Percentiles rank a stretch among this genome's conserved stretches.
These are phyloP conservation scores for Macrosteles quadrilineatus DNA, from an alignment of 1,140 invertebrate genomes.

Conservation along the genomic window DNA sequence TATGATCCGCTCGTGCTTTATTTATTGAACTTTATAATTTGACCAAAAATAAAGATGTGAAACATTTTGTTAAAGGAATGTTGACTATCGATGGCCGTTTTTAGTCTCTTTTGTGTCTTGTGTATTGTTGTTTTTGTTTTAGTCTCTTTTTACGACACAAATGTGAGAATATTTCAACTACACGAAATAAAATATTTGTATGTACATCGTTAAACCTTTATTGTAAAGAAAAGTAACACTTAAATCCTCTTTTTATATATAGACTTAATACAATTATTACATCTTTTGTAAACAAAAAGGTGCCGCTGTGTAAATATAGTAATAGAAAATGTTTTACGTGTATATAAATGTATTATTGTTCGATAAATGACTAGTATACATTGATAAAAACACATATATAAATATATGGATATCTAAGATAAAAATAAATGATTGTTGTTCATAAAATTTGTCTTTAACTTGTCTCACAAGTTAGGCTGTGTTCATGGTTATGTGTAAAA, in stretches of 20 bases:
- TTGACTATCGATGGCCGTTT: neutral
- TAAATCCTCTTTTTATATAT: constrained; percentile 22
- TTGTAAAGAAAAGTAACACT: neutral
- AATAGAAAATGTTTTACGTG: too few species aligned
- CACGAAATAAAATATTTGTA: neutral
- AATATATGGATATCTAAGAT: constrained; percentile 1
- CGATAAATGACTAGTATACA: neutral
- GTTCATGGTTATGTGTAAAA: constrained; percentile 19
- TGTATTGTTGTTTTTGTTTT: constrained; percentile 29
- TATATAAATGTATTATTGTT: neutral
- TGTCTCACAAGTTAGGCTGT: constrained; percentile 15
- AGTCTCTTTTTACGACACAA: neutral
- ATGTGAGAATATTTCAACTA: neutral
- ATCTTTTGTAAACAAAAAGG: constrained; percentile 29
- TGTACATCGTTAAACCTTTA: neutral
- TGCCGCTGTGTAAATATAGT: constrained; percentile 11
- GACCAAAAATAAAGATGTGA: constrained; percentile 16
- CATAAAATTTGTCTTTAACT: neutral
- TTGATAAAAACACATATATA: constrained; percentile 1
- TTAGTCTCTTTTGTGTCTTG: neutral
- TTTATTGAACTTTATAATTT: constrained; percentile 26
- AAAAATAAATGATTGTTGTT: neutral
- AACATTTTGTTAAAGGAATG: constrained; percentile 19
- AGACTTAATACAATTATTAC: constrained; percentile 23
- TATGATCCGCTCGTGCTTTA: constrained; percentile 14